Base-by-base conservation (phyloP, 2,888 invertebrate species). In the Hirudinaria manillensis region DNA sequence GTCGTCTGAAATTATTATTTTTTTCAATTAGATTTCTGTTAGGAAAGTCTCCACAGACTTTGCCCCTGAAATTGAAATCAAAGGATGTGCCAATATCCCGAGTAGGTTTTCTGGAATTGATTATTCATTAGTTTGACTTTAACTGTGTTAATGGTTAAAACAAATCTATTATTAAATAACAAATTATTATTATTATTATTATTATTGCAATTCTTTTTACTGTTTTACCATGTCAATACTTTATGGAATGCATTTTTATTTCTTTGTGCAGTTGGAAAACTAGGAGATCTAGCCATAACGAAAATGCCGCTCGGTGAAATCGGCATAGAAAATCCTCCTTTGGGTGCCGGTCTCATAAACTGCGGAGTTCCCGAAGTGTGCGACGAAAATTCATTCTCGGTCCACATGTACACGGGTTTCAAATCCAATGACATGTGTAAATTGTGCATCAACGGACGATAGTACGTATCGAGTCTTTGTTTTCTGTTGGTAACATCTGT, bases 361-460 rank as follows among this genome's bases (percentile, higher is more conserved):
- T 88, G 88, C 82, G 88, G 87, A 1, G 81, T 87, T 34, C 77
- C 80, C 2, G 79, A 82, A 19, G 77, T 81, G 0, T 88, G 88
- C 79, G 82, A 82, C 0, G 79, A 80, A 0, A 80, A 84, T 67
- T 81, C 83, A 27, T 85, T 87, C 78, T 81, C 88, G 4, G 84
- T 87, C 2, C 85, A 85, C 78, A 81, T 88, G 24, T 87, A 84
- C 81, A 86, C 88, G 0, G 88, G 88, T 0, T 83, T 84, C 68
- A 85, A 86, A 71, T 45, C 27, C 78, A 84, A 83, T 67, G 86
- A 86, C 75, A 83, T 84, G 76, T 88, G 88, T 19, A 85, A 85
- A 79, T 85, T 89, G 68, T 89, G 89, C 81, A 84, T 88, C 51
- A 84, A 84, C 78, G 88, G 87, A 24, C 84, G 86, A 81, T 86